Evolutionary conservation across 2,888 invertebrate species (phyloP).

Genomic region (Pandemis heparana): DNA sequence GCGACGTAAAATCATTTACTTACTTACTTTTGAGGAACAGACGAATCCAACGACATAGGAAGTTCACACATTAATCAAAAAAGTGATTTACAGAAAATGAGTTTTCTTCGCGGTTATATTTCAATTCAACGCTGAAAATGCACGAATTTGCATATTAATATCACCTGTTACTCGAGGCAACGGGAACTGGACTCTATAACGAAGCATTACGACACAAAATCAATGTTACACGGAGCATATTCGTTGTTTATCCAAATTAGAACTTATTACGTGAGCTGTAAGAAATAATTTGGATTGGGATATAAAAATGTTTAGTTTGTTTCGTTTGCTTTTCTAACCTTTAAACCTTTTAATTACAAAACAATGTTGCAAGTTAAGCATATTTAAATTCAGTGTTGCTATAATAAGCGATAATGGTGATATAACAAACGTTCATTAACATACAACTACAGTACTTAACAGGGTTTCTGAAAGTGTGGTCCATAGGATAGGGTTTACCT

Average conservation of each 20-base stretch:
- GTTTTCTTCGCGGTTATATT: neutral
- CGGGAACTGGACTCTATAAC: neutral
- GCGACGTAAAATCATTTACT: no score
- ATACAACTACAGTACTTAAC: no score
- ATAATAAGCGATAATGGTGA: slow-evolving; percentile 13
- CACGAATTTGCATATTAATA: slow-evolving; percentile 1
- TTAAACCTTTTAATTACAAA: neutral
- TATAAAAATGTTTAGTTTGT: neutral
- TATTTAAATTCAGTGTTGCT: slow-evolving; percentile 2
- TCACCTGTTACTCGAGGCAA: neutral
- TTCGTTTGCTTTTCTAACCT: neutral
- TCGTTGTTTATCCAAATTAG: neutral
- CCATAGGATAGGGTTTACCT: no score
- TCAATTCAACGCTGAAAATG: neutral
- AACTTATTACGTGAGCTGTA: neutral
- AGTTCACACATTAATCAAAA: neutral
- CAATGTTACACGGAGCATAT: neutral
- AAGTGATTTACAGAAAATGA: neutral
- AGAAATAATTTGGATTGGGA: neutral
- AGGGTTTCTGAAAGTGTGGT: no score
- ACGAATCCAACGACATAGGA: neutral
- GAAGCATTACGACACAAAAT: neutral
- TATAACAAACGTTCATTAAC: slow-evolving; percentile 13
- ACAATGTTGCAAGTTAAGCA: neutral
- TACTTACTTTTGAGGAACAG: no score